Percentiles rank a stretch among this genome's conserved stretches.
These are phyloP conservation scores for Anthrax anthrax DNA, from an alignment of 2,888 invertebrate species.

Conservation along the genomic window DNA sequence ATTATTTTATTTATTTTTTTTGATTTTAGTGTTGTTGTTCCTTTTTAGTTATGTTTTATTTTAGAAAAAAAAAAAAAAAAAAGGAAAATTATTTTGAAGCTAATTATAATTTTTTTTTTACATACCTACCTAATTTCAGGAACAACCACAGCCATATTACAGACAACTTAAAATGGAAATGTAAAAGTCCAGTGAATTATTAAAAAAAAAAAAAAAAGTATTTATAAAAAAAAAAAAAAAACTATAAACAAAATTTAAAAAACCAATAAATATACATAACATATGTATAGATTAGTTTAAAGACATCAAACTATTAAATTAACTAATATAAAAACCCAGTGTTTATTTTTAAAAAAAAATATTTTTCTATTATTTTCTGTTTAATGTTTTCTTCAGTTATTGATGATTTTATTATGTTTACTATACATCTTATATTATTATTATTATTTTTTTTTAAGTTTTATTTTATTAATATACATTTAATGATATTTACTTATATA, in stretches of 20 bases:
- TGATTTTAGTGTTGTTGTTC: no score
- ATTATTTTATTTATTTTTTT: no score
- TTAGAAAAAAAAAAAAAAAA: no score
- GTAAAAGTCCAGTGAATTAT: neutral
- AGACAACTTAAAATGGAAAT: neutral
- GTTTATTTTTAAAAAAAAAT: no score
- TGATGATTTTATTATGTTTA: neutral
- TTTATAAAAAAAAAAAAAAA: neutral
- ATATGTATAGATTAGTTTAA: no score
- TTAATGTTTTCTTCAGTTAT: no score
- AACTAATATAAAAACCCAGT: no score
- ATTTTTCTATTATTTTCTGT: no score
- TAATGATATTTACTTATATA: neutral
- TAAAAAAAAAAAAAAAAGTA: neutral
- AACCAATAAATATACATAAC: no score
- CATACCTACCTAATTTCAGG: neutral
- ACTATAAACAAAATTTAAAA: neutral
- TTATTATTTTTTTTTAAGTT: neutral
- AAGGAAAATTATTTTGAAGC: neutral
- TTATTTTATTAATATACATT: neutral
- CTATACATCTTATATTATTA: neutral
- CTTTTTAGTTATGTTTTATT: no score
- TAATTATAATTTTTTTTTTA: no score
- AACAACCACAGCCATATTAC: neutral
- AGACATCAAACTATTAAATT: no score